Percentiles rank a stretch among this genome's conserved stretches.
phyloP scores from a whole-genome alignment of 2,797 vertebrate genomes.

The Brachyalestes nurse region DNA sequence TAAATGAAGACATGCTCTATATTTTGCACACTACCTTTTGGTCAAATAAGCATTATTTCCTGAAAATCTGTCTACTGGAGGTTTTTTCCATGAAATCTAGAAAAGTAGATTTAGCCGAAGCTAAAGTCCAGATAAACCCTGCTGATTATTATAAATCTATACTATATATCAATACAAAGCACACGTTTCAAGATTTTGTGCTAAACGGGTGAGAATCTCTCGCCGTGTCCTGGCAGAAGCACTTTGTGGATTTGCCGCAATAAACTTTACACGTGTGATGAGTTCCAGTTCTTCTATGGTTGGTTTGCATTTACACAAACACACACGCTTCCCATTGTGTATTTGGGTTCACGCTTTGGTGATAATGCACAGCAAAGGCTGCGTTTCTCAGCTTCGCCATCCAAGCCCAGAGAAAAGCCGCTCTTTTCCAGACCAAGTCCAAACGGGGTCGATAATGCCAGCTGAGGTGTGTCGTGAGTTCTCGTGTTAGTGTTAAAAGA shows the following conservation, averaged over 20 bases:
- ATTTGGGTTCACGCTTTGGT: background rate
- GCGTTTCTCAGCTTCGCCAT: background rate
- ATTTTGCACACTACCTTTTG: no score
- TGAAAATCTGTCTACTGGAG: background rate
- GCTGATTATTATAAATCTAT: no score
- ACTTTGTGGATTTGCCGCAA: background rate
- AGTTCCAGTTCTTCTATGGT: slow-evolving; percentile 14
- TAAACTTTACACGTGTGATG: background rate
- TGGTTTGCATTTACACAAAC: slow-evolving; percentile 34
- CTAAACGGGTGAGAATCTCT: background rate
- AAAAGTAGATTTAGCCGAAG: no score
- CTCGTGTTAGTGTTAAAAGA: background rate
- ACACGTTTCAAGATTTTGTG: background rate
- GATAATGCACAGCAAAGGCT: background rate
- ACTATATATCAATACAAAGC: no score
- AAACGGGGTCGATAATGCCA: background rate
- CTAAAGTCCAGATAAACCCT: no score
- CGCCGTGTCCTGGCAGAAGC: background rate
- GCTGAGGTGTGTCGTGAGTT: background rate
- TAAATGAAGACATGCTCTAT: no score
- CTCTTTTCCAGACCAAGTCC: background rate
- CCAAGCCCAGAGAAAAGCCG: slow-evolving; percentile 1
- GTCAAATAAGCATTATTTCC: background rate
- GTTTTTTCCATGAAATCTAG: no score
- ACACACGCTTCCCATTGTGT: background rate